These are phyloP conservation scores for Drosophila eohydei DNA, from an alignment of 2,888 invertebrate genomes.

Conservation along the genomic window DNA sequence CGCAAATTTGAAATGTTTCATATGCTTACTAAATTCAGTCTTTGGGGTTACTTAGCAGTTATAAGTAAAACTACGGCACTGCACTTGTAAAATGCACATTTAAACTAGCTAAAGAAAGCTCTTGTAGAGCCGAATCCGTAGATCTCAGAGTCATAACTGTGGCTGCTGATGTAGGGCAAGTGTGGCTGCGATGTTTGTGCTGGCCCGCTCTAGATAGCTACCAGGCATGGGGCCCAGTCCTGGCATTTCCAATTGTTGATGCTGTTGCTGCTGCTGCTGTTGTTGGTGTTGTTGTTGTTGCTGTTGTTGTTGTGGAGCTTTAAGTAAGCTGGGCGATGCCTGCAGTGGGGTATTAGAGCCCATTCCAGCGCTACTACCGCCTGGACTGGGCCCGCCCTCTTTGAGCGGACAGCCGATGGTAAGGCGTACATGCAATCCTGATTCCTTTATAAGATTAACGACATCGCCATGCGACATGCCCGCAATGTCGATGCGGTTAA, in stretches of 20 bases:
- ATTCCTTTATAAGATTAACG: slow-evolving; percentile 98
- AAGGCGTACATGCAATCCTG: slow-evolving; percentile 94
- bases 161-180: slow-evolving; percentile 82
- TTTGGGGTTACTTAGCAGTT: slow-evolving; percentile 71
- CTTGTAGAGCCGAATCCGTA: slow-evolving; percentile 84
- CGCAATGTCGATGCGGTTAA: slow-evolving; percentile 96
- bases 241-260: slow-evolving; percentile 60
- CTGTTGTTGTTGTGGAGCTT: slow-evolving; percentile 73
- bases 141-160: slow-evolving; percentile 85
- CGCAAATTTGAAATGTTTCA: slow-evolving; percentile 38
- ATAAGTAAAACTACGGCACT: slow-evolving; percentile 45
- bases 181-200: slow-evolving; percentile 67
- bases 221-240: slow-evolving; percentile 59
- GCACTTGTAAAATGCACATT: slow-evolving; percentile 29
- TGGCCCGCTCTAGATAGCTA: slow-evolving; percentile 70
- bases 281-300: slow-evolving; percentile 58
- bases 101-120: slow-evolving; percentile 80
- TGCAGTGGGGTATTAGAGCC: slow-evolving; percentile 77
- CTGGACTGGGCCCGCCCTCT: slow-evolving; percentile 73
- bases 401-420: slow-evolving; percentile 87
- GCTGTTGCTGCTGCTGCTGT: slow-evolving; percentile 64
- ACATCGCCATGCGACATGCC: slow-evolving; percentile 98
- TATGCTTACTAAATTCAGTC: slow-evolving; percentile 75
- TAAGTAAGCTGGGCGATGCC: slow-evolving; percentile 57
- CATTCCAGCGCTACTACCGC: slow-evolving; percentile 59